phyloP scores from a whole-genome alignment of 2,113 vertebrate species.

The Poecilia latipinna region DNA sequence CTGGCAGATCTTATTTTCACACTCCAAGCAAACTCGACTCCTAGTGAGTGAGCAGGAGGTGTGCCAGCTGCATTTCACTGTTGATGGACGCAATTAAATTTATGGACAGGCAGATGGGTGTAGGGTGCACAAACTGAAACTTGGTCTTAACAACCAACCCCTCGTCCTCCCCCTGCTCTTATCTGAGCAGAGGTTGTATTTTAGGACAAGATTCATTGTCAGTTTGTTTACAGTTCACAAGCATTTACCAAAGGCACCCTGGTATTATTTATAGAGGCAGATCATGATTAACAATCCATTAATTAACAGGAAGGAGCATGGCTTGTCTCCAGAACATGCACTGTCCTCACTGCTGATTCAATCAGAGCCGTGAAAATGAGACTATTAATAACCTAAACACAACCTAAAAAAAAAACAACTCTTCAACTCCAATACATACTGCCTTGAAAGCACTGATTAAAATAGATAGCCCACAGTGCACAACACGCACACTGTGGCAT shows the following conservation, averaged over 20 bases:
- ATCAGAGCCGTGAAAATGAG: constrained; percentile 71
- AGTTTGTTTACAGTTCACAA: constrained; percentile 37
- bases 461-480: constrained; percentile 26
- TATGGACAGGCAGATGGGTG: constrained; percentile 74
- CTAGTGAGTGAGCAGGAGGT: constrained; percentile 48
- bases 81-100: constrained; percentile 83
- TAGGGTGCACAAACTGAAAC: constrained; percentile 31
- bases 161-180: background rate
- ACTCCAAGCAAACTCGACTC: constrained; percentile 81
- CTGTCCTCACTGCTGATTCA: constrained; percentile 72
- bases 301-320: constrained; percentile 75
- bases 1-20: constrained; percentile 86
- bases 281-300: constrained; percentile 81
- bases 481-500: constrained; percentile 40
- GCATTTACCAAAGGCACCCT: constrained; percentile 60
- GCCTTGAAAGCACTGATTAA: constrained; percentile 55
- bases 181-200: constrained; percentile 23
- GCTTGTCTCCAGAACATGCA: constrained; percentile 71
- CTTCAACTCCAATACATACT: constrained; percentile 56
- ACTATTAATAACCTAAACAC: constrained; percentile 72
- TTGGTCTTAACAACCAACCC: constrained; percentile 15
- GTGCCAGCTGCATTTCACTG: constrained; percentile 83
- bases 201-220: constrained; percentile 19
- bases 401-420: constrained; percentile 62
- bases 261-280: constrained; percentile 76